Conservation (phyloP, 2,113 vertebrate species). For the Apodemus speciosus region DNA sequence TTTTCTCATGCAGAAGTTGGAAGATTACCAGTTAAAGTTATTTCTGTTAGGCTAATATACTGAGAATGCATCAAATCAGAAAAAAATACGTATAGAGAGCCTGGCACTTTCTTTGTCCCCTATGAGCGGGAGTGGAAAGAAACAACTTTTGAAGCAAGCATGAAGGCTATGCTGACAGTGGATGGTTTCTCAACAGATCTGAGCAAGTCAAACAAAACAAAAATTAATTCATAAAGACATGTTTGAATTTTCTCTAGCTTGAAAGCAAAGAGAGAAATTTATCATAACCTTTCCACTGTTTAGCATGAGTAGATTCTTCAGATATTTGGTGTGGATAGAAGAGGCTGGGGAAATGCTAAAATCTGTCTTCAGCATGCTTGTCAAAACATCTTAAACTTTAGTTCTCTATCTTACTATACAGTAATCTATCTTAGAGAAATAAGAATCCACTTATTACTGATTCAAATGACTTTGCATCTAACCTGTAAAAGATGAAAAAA, state of each 20-base stretch:
- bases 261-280: background rate
- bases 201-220: slow-evolving; percentile 20
- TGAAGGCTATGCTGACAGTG: background rate
- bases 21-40: background rate
- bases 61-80: background rate
- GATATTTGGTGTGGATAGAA: background rate
- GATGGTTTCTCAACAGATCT: background rate
- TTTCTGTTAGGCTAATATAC: background rate
- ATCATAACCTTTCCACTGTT: background rate
- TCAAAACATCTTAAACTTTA: background rate
- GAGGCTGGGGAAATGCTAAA: background rate
- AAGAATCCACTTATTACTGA: background rate
- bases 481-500: background rate
- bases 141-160: slow-evolving; percentile 17
- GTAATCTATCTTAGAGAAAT: background rate
- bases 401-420: background rate
- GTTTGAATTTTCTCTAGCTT: slow-evolving; percentile 56
- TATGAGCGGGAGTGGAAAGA: background rate
- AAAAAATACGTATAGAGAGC: background rate
- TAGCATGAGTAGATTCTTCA: background rate
- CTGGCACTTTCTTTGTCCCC: background rate
- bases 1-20: background rate
- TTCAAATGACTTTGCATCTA: background rate
- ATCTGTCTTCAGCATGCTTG: background rate
- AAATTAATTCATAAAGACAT: slow-evolving; percentile 44